Base-by-base conservation (phyloP, 2,888 invertebrate species). In the Melieria omissa region DNA sequence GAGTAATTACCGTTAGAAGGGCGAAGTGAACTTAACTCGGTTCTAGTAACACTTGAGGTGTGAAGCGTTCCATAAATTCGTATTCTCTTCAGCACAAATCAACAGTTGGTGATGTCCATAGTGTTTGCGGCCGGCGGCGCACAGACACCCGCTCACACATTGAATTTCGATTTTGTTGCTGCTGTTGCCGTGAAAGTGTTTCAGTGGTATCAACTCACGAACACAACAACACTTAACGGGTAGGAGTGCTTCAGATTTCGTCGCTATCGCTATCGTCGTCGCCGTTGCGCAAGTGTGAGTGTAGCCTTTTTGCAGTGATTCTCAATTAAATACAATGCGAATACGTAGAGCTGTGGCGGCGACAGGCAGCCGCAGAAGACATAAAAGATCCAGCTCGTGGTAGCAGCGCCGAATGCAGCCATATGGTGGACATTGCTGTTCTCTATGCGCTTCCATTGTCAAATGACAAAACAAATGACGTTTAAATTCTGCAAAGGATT, bases 281-380 rank as follows among this genome's bases (percentile, higher is more conserved):
- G 14, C 44, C 8, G 47, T 52, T 8, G 10, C 4, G 54, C 5
- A 67, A 14, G 29, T 67, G 49, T 14, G 52, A 61, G 29, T 58
- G 49, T 44, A 60, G 10, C 12, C 44, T 9, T 61, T 49, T 41
- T 67, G 12, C 67, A 44, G 67, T 67, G 60, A 60, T 67, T 67
- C 61, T 14, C 41, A 60, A 60, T 49, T 60, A 16, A 61, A 67
- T 49, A 49, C 6, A 55, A 29, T 6, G 58, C 16, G 14, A 14
- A 14, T 14, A 52, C 14, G 9, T 29, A 29, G 29, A 29, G 29
- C 29, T 29, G 29, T 29, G 29, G 29, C 29, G 29, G 29, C 29
- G 29, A 29, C 29, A 29, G 29, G 29, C 29, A 29, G 29, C 29
- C 29, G 29, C 29, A 29, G 29, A 29, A 29, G 29, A 29, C 29